Evolutionary conservation across 37 sponge, comb jelly and placozoan species (phyloP), one percentile per base, ranked within the genome.

Genomic region (Spongilla lacustris): DNA sequence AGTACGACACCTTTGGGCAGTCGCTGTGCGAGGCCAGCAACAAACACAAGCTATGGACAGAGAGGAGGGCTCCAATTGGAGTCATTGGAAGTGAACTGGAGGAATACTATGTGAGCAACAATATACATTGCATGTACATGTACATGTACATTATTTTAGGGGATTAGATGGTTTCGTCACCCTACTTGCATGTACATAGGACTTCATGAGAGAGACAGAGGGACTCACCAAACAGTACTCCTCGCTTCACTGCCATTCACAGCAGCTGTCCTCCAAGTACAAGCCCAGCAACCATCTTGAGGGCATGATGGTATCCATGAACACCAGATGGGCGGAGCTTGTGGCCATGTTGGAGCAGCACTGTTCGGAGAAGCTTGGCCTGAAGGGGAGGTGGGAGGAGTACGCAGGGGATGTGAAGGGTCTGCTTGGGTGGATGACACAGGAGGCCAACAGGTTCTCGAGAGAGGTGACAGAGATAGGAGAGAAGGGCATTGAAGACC

Each of bases 401-500:
- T 92, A 73, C 69, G 93, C 88, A 50, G 25, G 26, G 26, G 86
- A 58, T 29, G 89, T 89, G 70, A 85, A 88, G 79, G 69, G 81
- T 21, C 77, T 92, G 25, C 75, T 88, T 50, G 75, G 72, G 77
- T 93, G 93, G 93, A 86, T 89, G 73, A 86, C 67, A 50, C 66
- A 79, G 11, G 90, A 93, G 71, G 89, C 90, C 23, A 68, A 89
- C 68, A 49, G 50, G 32, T 89, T 93, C 78, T 86, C 87, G 25
- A 68, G 37, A 23, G 78, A 89, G 48, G 86, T 89, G 19, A 89
- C 90, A 23, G 86, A 81, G 22, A 32, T 69, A 21, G 90, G 89
- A 78, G 93, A 93, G 30, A 85, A 89, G 28, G 93, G 93, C 26
- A 76, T 93, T 10, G 81, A 75, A 26, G 90, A 93, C 71, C 90